Base-by-base conservation (phyloP, 2,797 vertebrate genomes). In the Lepus townsendii region DNA sequence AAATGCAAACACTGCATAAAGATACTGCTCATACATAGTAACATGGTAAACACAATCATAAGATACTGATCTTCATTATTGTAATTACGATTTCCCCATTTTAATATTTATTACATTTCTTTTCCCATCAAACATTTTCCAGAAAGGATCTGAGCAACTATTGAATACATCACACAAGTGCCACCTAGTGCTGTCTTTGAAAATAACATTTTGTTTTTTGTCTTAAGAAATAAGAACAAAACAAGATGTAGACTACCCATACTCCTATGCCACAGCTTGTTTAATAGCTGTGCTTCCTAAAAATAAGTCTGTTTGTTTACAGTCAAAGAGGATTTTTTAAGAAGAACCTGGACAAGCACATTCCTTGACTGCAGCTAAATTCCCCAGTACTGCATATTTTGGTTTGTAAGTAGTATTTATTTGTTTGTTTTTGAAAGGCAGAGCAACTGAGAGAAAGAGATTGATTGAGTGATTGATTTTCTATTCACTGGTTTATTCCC, bases 111-210 rank as follows among this genome's bases (percentile, higher is more conserved):
- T 96, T 95, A 68, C 88, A 52, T 88, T 83, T 88, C 80, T 26
- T 8, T 22, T 19, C 12, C 68, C n/a, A 85, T 82, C 62, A 92
- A 87, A 72, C 66, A 50, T 94, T 95, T 93, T 89, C 83, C 71
- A 83, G 20, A 95, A 95, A 82, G 47, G 27, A 83, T n/a, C 72
- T 32, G 47, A 93, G 42, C 66, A 94, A 75, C 88, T 63, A 26
- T 87, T 89, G n/a, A 89, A 42, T 79, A 95, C 69, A 94, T 96
- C 93, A 30, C 62, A 30, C 57, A 96, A 83, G 96, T 93, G 96
- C 97, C 97, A 96, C 90, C 97, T 98, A 98, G 97, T 94, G 97
- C 69, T 97, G 83, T 94, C 54, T 93, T 93, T 63, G 82, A 96
- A 96, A 97, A 96, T 86, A 90, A 80, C 95, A 78, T 78, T 79